These are phyloP conservation scores for Cerastoderma edule DNA, from an alignment of 2,888 invertebrate genomes.

Conservation along the genomic window DNA sequence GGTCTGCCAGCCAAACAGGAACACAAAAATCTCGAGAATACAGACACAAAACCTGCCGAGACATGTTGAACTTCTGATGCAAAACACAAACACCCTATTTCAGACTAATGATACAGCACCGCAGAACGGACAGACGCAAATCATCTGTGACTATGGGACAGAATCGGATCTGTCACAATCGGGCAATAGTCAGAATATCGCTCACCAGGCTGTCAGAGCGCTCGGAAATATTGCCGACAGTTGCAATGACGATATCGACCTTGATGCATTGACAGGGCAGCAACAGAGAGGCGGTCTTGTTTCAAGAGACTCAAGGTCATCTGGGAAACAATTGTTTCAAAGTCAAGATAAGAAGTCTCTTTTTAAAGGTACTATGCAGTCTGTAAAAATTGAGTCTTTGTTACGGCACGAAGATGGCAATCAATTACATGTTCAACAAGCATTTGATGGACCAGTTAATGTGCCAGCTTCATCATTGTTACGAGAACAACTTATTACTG, in stretches of 20 bases:
- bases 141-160: neutral
- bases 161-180: too few relatives aligned
- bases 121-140: neutral
- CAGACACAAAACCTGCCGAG: slow-evolving; percentile 6
- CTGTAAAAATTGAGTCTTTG: slow-evolving; percentile 12
- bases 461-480: neutral
- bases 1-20: neutral
- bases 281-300: slow-evolving; percentile 24
- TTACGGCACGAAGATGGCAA: slow-evolving; percentile 8
- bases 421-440: neutral
- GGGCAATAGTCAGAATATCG: neutral
- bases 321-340: slow-evolving; percentile 37
- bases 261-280: neutral
- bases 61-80: slow-evolving; percentile 9
- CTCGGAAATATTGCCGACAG: neutral
- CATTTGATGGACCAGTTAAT: neutral
- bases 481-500: slow-evolving; percentile 8
- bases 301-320: slow-evolving; percentile 40
- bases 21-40: neutral
- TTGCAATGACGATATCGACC: neutral
- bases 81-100: neutral
- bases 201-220: neutral
- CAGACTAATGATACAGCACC: neutral
- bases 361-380: slow-evolving; percentile 27
- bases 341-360: slow-evolving; percentile 24